Base-by-base conservation (phyloP, 2,888 invertebrate genomes). In the Monopis laevigella region DNA sequence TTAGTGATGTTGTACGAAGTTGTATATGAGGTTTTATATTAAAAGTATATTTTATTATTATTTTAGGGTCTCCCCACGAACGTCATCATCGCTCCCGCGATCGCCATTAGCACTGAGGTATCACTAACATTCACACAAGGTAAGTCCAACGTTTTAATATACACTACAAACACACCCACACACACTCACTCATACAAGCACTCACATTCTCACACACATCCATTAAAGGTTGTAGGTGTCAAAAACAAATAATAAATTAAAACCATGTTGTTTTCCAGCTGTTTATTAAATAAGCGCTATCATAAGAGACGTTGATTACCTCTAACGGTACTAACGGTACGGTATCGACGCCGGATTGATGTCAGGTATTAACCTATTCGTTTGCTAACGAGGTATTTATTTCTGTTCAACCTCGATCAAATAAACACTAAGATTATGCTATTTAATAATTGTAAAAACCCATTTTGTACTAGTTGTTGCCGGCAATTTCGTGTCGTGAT, bases 101-200 rank as follows among this genome's bases (percentile, higher is more conserved):
- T 48, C 80, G 80, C 54, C 75, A 74, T 62, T 77, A 74, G 69
- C 59, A 55, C 77, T 71, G 82, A 82, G 82, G 82, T 82, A 82
- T 82, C 82, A 73, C 82, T 80, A 65, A 71, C n/a, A 46, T 65
- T 65, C 71, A 52, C 71, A 53, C 59, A 63, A 58, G 80, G 82
- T 82, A 78, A 81, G 81, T 72, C 70, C 60, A 24, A 32, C 29
- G 27, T 34, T 40, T 18, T 13, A 5, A 18, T 8, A 14, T n/a
- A 32, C 28, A 28, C 14, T 11, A 8, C 4, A 13, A 6, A 29
- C 7, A 14, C 34, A 16, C 34, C 16, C 2, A 14, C 16, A 17
- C n/a, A 34, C 34, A 34, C 18, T 16, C n/a, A n/a, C n/a, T n/a
- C n/a, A n/a, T n/a, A n/a, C n/a, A n/a, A n/a, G n/a, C n/a, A n/a